Evolutionary conservation across 2,797 vertebrate genomes (phyloP).

Genomic region (Lates japonicus): DNA sequence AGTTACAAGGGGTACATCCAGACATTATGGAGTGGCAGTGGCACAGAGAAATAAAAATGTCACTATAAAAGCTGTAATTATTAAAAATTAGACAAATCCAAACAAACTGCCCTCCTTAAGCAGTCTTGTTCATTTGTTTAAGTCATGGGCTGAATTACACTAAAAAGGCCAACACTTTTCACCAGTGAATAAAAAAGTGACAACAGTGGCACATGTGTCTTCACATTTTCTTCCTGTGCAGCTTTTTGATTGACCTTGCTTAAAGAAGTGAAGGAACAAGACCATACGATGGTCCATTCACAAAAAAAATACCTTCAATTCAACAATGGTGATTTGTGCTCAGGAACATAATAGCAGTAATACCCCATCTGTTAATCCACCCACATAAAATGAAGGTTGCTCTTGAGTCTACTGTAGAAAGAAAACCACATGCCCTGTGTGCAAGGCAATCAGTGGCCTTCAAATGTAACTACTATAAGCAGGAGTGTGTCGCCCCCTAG

Average conservation of each 20-base stretch:
- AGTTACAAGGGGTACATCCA: constrained; percentile 18
- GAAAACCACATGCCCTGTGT: constrained; percentile 6
- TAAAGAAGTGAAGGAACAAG: background rate
- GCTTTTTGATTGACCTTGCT: background rate
- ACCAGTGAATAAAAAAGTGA: background rate
- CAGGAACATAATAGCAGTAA: constrained; percentile 12
- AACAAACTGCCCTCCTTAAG: background rate
- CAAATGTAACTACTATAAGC: constrained; percentile 30
- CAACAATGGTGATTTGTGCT: background rate
- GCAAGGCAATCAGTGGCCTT: background rate
- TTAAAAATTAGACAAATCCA: constrained; percentile 4
- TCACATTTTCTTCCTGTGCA: constrained; percentile 9
- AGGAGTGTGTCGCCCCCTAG: constrained; percentile 52
- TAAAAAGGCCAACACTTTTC: background rate
- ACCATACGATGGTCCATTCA: background rate
- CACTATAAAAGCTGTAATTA: constrained; percentile 3
- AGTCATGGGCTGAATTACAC: background rate
- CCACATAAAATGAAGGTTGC: background rate
- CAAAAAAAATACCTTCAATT: background rate
- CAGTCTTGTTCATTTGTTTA: background rate
- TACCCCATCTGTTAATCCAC: constrained; percentile 9
- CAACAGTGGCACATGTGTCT: background rate
- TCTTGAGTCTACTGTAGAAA: constrained; percentile 3
- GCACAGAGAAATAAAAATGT: constrained; percentile 14
- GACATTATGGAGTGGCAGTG: constrained; percentile 32